phyloP scores from a whole-genome alignment of 2,888 invertebrate genomes.

The Scaptodrosophila latifasciaeformis region DNA sequence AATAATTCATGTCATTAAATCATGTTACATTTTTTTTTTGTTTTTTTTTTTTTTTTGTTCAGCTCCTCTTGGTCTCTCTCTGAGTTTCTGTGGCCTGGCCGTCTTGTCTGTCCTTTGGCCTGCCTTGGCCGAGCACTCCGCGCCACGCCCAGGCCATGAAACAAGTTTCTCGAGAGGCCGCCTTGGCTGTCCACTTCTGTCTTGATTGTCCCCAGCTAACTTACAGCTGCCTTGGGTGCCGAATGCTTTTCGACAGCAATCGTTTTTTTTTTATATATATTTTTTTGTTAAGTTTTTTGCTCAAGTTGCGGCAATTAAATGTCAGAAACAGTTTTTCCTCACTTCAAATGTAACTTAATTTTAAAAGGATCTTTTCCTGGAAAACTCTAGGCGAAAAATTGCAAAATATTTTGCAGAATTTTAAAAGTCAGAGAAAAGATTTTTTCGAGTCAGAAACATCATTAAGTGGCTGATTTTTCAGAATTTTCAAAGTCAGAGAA shows the following conservation, averaged over 20 bases:
- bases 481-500: too few species aligned
- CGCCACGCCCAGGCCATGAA: slow-evolving; percentile 47
- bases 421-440: too few species aligned
- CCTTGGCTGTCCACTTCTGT: too few species aligned
- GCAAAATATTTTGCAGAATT: too few species aligned
- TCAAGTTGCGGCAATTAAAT: slow-evolving; percentile 51
- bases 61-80: background rate
- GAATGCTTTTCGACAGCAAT: background rate
- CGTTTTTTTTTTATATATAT: too few species aligned
- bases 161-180: slow-evolving; percentile 40
- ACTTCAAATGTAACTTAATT: slow-evolving; percentile 56
- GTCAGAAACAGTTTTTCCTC: slow-evolving; percentile 51
- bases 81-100: slow-evolving; percentile 1
- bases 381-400: slow-evolving; percentile 13
- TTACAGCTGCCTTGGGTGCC: slow-evolving; percentile 2
- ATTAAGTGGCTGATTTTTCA: too few species aligned
- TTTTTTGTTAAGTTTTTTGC: slow-evolving; percentile 10
- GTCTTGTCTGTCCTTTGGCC: slow-evolving; percentile 1
- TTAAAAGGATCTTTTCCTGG: too few species aligned
- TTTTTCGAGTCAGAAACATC: too few species aligned
- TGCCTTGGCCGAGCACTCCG: slow-evolving; percentile 6
- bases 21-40: slow-evolving; percentile 74
- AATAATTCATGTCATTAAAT: slow-evolving; percentile 76
- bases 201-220: slow-evolving; percentile 26
- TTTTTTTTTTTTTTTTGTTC: background rate